Base-by-base conservation (phyloP, 2,797 vertebrate genomes). In the Coreius guichenoti region DNA sequence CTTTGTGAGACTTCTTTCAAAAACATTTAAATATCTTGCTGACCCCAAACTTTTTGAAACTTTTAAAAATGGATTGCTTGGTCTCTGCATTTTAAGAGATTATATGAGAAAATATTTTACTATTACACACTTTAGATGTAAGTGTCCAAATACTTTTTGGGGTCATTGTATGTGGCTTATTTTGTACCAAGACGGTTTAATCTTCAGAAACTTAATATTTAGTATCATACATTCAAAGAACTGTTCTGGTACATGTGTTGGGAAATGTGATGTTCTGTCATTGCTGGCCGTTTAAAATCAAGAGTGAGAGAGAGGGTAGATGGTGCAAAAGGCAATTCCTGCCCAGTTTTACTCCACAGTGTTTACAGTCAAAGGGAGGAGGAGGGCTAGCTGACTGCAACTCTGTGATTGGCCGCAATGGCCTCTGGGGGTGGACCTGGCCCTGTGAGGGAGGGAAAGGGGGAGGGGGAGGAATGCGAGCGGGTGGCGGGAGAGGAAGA, bases 341-440 rank as follows among this genome's bases (percentile, higher is more conserved):
- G 31, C 51, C 73, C 14, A 16, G 21, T 54, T 76, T 61, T 61
- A 67, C 81, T 67, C 86, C 70, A 61, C 56, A 1, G 19, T 87
- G 83, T 85, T 87, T 87, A 86, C 72, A 73, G 68, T 56, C 75
- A 29, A 69, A 77, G 47, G 67, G 73, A 72, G 81, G 73, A 54
- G 88, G 81, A 83, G 56, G 76, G 75, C 61, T n/a, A 39, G 77
- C 14, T 31, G 36, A 45, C 33, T 69, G 63, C 43, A 6, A 31
- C 19, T 17, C 65, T 76, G 19, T 58, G 63, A 86, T 89, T 88
- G 89, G 89, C 75, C 39, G 29, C 29, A 69, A 5, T 0, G 11
- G 77, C 65, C 82, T 54, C 72, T 77, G 84, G 85, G 89, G 87
- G 85, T 0, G 82, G 45, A 49, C 31, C 77, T 2, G 31, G 16